phyloP scores from a whole-genome alignment of 1,140 invertebrate genomes.

The Brachionus asplanchnoidis region DNA sequence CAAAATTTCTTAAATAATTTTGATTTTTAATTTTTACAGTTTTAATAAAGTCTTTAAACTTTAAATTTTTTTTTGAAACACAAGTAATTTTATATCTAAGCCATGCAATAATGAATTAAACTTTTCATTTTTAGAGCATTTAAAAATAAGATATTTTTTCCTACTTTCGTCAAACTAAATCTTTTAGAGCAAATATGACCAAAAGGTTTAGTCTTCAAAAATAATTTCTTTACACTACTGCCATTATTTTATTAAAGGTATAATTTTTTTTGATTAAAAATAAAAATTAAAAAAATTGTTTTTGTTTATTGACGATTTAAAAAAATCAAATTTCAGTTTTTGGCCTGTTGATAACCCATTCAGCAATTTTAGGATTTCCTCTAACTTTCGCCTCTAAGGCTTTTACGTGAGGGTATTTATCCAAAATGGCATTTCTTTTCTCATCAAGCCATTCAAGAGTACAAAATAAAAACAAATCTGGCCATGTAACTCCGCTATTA shows the following conservation, averaged over 20 bases:
- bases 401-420: neutral
- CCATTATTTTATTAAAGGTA: neutral
- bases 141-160: too few species aligned
- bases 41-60: too few species aligned
- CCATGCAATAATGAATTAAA: too few species aligned
- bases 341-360: neutral
- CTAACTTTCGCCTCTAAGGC: neutral
- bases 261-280: neutral
- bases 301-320: neutral
- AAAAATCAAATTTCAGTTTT: neutral
- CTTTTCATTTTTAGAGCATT: too few species aligned
- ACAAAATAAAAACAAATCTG: conserved; percentile 23
- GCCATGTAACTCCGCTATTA: conserved; percentile 7
- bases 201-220: too few species aligned
- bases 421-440: neutral
- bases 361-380: neutral
- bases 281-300: neutral
- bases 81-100: too few species aligned
- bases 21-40: too few species aligned
- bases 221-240: too few species aligned
- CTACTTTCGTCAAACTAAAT: too few species aligned
- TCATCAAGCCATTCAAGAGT: neutral
- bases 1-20: too few species aligned
- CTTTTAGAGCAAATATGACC: too few species aligned
- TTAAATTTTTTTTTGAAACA: too few species aligned